Conservation (phyloP, 2,113 vertebrate species). For the Campylorhamphus procurvoides region DNA sequence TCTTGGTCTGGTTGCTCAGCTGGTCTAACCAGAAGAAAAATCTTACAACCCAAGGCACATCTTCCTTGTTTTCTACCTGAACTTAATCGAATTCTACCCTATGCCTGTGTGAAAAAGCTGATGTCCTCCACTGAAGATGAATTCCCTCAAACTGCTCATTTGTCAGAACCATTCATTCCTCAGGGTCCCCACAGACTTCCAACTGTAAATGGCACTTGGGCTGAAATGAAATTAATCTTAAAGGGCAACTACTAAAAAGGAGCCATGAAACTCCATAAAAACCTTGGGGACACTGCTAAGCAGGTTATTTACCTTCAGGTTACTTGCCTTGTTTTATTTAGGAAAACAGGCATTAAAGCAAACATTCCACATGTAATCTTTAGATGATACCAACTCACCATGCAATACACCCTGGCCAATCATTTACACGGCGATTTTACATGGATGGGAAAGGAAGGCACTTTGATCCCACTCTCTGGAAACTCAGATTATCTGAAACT, state of each 20-base stretch:
- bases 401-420: not conserved
- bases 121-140: not conserved
- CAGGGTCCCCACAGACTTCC: not conserved
- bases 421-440: fast-evolving
- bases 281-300: not conserved
- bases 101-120: not conserved
- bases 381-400: fast-evolving
- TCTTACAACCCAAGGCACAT: not conserved
- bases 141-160: not conserved
- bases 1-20: not conserved
- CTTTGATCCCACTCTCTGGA: not conserved
- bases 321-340: not conserved
- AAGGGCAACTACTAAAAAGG: not conserved
- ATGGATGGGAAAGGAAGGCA: not conserved
- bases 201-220: not conserved
- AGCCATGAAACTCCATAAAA: not conserved
- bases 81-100: not conserved
- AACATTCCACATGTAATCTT: not conserved
- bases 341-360: not conserved
- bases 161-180: not conserved
- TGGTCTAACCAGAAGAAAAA: not conserved
- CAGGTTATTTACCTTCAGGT: not conserved
- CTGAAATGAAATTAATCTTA: not conserved
- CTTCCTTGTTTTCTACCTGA: not conserved
- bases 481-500: not conserved